A percentile compares a stretch with the other conserved stretches of the same genome.
Conservation (phyloP, 2,113 vertebrate species). For the Sus scrofa region T2T-Sscrofa CM000812.6:114112501-114113000, state of each 20-base stretch:
- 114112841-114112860: neutral
- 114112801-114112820: neutral
- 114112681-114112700: neutral
- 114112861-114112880: neutral
- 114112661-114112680: neutral
- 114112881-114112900: accelerated
- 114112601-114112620: neutral
- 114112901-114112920: accelerated
- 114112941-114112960: neutral
- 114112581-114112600: too few relatives aligned
- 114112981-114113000: neutral
- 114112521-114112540: neutral
- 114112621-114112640: too few relatives aligned
- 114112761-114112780: neutral
- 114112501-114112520: neutral
- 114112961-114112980: neutral
- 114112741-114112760: neutral
- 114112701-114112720: neutral
- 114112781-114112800: neutral
- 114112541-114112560: accelerated
- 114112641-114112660: neutral
- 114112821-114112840: neutral
- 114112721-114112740: neutral
- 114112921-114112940: neutral
- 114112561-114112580: neutral